A percentile compares a stretch with the other conserved stretches of the same genome.
Evolutionary conservation across 2,888 invertebrate genomes (phyloP).

Genomic region (Cephalotes varians): DNA sequence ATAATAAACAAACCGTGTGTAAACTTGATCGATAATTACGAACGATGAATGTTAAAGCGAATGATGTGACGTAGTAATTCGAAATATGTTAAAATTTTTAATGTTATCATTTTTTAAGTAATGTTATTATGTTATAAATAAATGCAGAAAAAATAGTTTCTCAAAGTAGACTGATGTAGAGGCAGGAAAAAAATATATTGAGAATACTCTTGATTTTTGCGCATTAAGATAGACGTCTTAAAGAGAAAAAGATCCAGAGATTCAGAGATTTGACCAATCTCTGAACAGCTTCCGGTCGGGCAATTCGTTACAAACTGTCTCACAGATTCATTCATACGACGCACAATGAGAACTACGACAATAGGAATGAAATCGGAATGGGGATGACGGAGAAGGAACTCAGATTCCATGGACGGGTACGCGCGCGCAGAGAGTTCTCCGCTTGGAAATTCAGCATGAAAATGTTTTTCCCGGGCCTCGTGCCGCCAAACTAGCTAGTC

Average conservation of each 20-base stretch:
- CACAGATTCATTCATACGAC: conserved; percentile 59
- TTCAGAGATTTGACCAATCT: conserved; percentile 60
- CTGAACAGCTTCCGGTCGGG: conserved; percentile 75
- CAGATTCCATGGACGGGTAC: conserved; percentile 52
- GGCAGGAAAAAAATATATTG: not conserved
- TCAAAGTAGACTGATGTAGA: not conserved
- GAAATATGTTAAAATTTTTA: not conserved
- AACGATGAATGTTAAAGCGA: conserved; percentile 1
- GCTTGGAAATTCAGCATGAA: conserved; percentile 22
- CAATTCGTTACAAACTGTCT: conserved; percentile 80
- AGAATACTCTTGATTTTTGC: conserved; percentile 51
- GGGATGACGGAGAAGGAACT: conserved; percentile 39
- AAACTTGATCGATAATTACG: conserved; percentile 28
- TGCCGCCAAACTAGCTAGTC: not conserved
- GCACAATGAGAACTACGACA: conserved; percentile 80
- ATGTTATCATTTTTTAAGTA: too few relatives aligned
- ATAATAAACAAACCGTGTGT: conserved; percentile 16
- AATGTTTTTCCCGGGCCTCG: conserved; percentile 7
- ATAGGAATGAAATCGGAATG: conserved; percentile 64
- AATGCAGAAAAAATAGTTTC: conserved; percentile 1
- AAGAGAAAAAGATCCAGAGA: too few relatives aligned
- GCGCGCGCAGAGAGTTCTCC: conserved; percentile 21
- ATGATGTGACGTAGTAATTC: not conserved
- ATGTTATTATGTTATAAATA: too few relatives aligned
- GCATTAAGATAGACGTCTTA: conserved; percentile 55